Evolutionary conservation across 2,888 invertebrate species (phyloP).

Genomic region (Koerneria pararmatus): DNA sequence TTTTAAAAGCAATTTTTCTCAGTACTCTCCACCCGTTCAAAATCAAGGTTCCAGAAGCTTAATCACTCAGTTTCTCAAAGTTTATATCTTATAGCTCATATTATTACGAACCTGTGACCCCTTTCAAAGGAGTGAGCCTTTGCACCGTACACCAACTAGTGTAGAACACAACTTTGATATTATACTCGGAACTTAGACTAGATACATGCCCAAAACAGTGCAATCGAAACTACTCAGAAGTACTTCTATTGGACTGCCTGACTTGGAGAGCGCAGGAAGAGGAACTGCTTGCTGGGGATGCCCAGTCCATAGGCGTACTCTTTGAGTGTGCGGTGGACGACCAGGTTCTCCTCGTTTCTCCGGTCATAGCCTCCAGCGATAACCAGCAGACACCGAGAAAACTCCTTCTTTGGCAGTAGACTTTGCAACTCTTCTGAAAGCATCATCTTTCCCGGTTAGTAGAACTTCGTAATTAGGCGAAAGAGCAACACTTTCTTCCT

Average conservation of each 20-base stretch:
- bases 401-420: conserved; percentile 26
- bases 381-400: conserved; percentile 71
- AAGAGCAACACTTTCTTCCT: conserved; percentile 18
- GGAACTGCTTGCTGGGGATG: conserved; percentile 12
- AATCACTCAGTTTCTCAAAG: too few relatives aligned
- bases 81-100: too few relatives aligned
- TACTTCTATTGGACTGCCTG: neutral
- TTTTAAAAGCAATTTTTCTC: too few relatives aligned
- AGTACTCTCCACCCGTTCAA: too few relatives aligned
- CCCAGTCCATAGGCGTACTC: conserved; percentile 18
- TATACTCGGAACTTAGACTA: too few relatives aligned
- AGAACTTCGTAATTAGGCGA: conserved; percentile 8
- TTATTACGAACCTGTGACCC: too few relatives aligned
- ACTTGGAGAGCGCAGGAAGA: conserved; percentile 23
- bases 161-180: too few relatives aligned
- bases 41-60: too few relatives aligned
- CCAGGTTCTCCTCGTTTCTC: conserved; percentile 79
- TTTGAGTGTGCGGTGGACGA: conserved; percentile 53
- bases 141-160: too few relatives aligned
- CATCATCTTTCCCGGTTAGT: neutral
- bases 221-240: too few relatives aligned
- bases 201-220: too few relatives aligned
- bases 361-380: conserved; percentile 95
- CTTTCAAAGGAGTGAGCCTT: too few relatives aligned
- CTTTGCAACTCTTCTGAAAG: conserved; percentile 40